Evolutionary conservation across 2,113 vertebrate species (phyloP), one percentile per base, ranked within the genome.

Genomic region (Neogale vison): DNA sequence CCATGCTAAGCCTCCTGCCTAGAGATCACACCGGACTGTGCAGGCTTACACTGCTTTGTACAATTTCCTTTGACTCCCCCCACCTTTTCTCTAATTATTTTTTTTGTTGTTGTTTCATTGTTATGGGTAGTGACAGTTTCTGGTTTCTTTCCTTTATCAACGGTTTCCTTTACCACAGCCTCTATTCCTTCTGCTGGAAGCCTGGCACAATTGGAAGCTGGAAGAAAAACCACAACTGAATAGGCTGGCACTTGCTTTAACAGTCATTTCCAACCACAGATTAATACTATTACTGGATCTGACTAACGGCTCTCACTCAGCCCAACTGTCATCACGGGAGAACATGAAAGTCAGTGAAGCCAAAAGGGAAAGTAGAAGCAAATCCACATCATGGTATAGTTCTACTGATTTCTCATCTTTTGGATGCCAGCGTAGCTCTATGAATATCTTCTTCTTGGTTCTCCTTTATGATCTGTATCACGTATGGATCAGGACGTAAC

Each of bases 231-330:
- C 99, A 98, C 99, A 99, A 98, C 93, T 97, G 98, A 99, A 98
- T 98, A 98, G 98, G 97, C 98, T 98, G 98, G 98, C 98, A 97
- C 98, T 98, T 89, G 84, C 96, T 98, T 88, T 83, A 98, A 98
- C 99, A 98, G 98, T 98, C 98, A 97, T 98, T 98, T 98, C 98
- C 98, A 98, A 98, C 99, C 99, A 98, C 99, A 99, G 98, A 98
- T 97, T 21, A 96, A 98, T 98, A 98, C 98, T 98, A 98, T 98
- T 98, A 98, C 98, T 98, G 98, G 97, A 98, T 98, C 97, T 98
- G 98, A 98, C 98, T 99, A 99, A 99, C 98, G 98, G 99, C 98
- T 98, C 98, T 98, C 98, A 98, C 98, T 98, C 98, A 98, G 97
- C 97, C 97, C 98, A 98, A 98, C 98, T 98, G 99, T 97, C 98